phyloP scores from a whole-genome alignment of 2,113 vertebrate species.

The Cryptotis parvus region DNA sequence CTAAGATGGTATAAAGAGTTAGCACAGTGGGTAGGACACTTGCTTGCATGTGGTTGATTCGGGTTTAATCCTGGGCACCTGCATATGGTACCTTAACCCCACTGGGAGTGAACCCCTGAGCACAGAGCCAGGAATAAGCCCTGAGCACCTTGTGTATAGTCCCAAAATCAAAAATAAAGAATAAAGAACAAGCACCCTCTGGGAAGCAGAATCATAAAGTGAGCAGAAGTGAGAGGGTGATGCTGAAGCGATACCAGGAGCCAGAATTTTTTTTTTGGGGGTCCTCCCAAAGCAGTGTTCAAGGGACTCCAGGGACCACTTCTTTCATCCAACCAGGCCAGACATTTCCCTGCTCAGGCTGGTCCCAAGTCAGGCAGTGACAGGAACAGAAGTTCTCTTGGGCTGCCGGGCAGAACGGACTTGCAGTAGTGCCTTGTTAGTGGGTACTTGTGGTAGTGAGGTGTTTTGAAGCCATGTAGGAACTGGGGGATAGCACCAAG shows the following conservation, averaged over 20 bases:
- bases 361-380: background rate
- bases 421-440: background rate
- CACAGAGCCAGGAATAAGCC: no score
- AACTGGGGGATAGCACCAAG: background rate
- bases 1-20: background rate
- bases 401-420: background rate
- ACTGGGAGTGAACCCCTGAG: background rate
- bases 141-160: no score
- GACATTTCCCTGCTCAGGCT: no score
- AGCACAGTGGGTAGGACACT: background rate
- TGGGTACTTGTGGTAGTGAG: no score
- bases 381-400: no score
- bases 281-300: background rate
- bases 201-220: background rate
- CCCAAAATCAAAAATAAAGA: no score
- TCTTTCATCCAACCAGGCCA: no score
- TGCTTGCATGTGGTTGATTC: background rate
- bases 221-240: background rate
- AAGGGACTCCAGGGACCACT: background rate
- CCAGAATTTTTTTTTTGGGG: background rate
- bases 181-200: background rate
- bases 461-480: no score
- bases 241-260: background rate
- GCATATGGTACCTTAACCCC: background rate
- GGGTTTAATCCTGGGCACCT: background rate